Evolutionary conservation across 2,113 vertebrate species (phyloP), one percentile per base, ranked within the genome.

Genomic region (Saccopteryx leptura): DNA sequence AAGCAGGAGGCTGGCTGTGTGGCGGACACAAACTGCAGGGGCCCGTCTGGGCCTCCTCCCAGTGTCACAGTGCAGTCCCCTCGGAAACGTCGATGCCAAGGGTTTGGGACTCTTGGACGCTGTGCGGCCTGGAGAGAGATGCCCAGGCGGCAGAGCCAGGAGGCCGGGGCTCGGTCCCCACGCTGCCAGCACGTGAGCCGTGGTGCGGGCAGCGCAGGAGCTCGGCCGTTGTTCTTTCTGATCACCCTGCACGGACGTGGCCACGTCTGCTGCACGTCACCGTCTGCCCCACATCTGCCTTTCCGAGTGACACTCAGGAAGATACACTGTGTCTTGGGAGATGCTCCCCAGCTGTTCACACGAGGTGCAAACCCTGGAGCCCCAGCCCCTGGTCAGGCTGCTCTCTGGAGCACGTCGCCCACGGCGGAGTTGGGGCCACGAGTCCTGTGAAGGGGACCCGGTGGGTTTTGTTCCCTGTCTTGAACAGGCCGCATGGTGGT

Each of bases 361-460:
- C 60, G 54, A 58, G 79, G 81, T 50, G 60, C 58, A 76, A 6
- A 78, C 69, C 39, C 3, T 46, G 31, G 52, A 84, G n/a, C 48
- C 91, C 26, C 12, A 65, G 52, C 54, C 28, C 0, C 84, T 56
- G 33, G 86, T 61, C 61, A 0, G 33, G 94, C 92, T 78, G 69
- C 68, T 96, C 92, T 82, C 4, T 4, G 90, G 89, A 63, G 93
- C 75, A 74, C 91, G 69, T 92, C 94, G 94, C 97, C 94, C 96
- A 50, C 80, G 91, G 84, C 91, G 76, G 54, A 96, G 87, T 69
- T 95, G 94, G 92, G 83, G 21, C 54, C 83, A n/a, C 58, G 95
- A 97, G 95, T 92, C 93, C 90, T 66, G 90, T 93, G 79, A 91
- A 81, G 83, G 71, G 46, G 21, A 94, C 96, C 95, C 96, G 95